Conservation (phyloP, 1,140 invertebrate species). For the Leptopilina boulardi region DNA sequence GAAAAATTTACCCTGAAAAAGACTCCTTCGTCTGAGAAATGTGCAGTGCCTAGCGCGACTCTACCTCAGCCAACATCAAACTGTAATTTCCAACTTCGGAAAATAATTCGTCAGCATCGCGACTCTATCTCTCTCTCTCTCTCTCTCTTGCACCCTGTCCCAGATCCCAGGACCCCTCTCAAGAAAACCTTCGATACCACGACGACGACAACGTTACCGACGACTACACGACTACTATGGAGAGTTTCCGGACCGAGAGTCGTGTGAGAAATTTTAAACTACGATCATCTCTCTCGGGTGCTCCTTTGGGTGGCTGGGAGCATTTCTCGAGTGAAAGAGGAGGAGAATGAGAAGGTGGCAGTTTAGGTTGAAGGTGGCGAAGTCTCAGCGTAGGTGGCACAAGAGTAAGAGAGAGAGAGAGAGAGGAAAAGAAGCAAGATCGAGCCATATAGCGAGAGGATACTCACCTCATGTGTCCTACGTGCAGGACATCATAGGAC, state of each 20-base stretch:
- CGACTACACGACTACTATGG: constrained; percentile 45
- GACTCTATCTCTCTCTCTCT: constrained; percentile 14
- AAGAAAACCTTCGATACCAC: constrained; percentile 47
- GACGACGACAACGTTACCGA: constrained; percentile 19
- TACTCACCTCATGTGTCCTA: constrained; percentile 62
- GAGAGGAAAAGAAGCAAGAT: constrained; percentile 43
- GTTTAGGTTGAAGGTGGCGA: constrained; percentile 59
- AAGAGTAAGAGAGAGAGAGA: constrained; percentile 46
- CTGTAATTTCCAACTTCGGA: constrained; percentile 47
- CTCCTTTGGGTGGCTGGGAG: constrained; percentile 34
- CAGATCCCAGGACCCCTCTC: constrained; percentile 27
- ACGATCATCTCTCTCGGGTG: constrained; percentile 54
- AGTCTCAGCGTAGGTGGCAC: constrained; percentile 57
- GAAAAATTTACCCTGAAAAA: constrained; percentile 28
- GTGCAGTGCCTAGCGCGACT: constrained; percentile 30
- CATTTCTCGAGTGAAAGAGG: constrained; percentile 53
- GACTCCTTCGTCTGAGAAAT: constrained; percentile 23
- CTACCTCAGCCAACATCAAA: constrained; percentile 42
- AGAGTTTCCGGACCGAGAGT: constrained; percentile 57
- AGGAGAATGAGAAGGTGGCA: constrained; percentile 54
- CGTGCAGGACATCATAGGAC: constrained; percentile 62
- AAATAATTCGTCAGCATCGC: constrained; percentile 56
- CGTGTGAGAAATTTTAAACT: constrained; percentile 62
- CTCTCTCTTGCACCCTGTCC: constrained; percentile 24
- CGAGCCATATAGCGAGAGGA: constrained; percentile 51